These are phyloP conservation scores for Heliconius cydno DNA, from an alignment of 2,888 invertebrate species.

Conservation along the genomic window DNA sequence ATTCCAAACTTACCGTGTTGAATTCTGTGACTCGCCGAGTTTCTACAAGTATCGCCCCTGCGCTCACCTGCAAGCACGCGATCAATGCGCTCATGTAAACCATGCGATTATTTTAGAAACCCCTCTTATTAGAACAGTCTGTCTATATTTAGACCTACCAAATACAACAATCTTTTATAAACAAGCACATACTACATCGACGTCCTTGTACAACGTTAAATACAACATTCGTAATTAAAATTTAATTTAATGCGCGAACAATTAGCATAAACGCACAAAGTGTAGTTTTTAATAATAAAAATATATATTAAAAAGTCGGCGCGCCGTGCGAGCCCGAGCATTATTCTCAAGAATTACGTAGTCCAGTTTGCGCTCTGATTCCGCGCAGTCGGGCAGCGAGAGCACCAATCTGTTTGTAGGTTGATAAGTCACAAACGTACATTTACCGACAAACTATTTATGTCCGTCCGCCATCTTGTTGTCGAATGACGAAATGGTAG, in stretches of 20 bases:
- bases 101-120: constrained; percentile 58
- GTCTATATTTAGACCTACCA: constrained; percentile 42
- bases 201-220: constrained; percentile 13
- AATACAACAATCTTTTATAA: constrained; percentile 27
- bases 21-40: constrained; percentile 77
- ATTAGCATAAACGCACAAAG: constrained; percentile 18
- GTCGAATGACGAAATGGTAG: constrained; percentile 69
- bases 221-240: constrained; percentile 8
- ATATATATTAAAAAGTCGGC: neutral
- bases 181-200: neutral
- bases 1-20: constrained; percentile 73
- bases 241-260: constrained; percentile 13
- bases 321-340: constrained; percentile 19
- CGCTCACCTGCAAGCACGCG: constrained; percentile 81
- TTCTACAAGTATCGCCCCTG: constrained; percentile 80
- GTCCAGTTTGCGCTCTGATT: constrained; percentile 50
- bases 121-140: constrained; percentile 47
- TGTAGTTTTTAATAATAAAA: neutral
- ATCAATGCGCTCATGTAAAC: constrained; percentile 76
- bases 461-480: constrained; percentile 77
- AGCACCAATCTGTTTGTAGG: constrained; percentile 61
- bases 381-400: constrained; percentile 52
- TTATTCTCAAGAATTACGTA: constrained; percentile 43
- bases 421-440: constrained; percentile 69
- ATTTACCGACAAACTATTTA: constrained; percentile 70